A percentile compares a stretch with the other conserved stretches of the same genome.
These are phyloP conservation scores for Acanthosepion lycidas DNA, from an alignment of 2,888 invertebrate genomes.

Conservation along the genomic window DNA sequence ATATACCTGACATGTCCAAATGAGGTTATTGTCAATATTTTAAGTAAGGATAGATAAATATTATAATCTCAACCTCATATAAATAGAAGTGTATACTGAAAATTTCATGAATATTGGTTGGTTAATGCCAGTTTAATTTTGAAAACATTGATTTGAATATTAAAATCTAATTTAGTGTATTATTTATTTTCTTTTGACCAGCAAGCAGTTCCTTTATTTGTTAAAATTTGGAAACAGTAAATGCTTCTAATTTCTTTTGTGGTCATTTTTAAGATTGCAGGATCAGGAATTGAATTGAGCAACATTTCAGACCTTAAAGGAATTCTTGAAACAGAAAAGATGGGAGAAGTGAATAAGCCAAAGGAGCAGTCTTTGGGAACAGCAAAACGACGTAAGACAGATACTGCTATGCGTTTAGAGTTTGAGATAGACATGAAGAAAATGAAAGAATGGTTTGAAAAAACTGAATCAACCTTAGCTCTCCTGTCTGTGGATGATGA, in stretches of 20 bases:
- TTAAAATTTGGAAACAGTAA: background rate
- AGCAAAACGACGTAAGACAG: conserved; percentile 62
- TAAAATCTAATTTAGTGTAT: too few species aligned
- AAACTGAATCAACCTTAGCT: conserved; percentile 70
- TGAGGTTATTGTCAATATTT: too few species aligned
- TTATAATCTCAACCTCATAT: too few species aligned
- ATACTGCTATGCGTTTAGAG: conserved; percentile 61
- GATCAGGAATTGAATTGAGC: conserved; percentile 71
- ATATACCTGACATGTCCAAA: too few species aligned
- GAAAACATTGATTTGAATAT: too few species aligned
- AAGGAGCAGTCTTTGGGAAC: conserved; percentile 54
- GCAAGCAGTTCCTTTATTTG: too few species aligned
- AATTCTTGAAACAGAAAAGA: conserved; percentile 50
- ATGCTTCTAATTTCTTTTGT: background rate
- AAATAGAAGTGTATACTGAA: too few species aligned
- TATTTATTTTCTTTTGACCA: background rate
- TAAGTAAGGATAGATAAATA: too few species aligned
- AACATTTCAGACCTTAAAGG: conserved; percentile 62
- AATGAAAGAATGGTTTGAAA: conserved; percentile 72
- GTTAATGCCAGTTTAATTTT: too few species aligned
- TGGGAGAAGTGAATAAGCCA: conserved; percentile 54
- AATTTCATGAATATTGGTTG: too few species aligned
- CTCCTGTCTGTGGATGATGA: conserved; percentile 66
- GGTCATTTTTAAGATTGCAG: conserved; percentile 66
- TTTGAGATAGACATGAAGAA: conserved; percentile 68